Evolutionary conservation across 2,797 vertebrate genomes (phyloP).

Genomic region (Lacerta viridis): DNA sequence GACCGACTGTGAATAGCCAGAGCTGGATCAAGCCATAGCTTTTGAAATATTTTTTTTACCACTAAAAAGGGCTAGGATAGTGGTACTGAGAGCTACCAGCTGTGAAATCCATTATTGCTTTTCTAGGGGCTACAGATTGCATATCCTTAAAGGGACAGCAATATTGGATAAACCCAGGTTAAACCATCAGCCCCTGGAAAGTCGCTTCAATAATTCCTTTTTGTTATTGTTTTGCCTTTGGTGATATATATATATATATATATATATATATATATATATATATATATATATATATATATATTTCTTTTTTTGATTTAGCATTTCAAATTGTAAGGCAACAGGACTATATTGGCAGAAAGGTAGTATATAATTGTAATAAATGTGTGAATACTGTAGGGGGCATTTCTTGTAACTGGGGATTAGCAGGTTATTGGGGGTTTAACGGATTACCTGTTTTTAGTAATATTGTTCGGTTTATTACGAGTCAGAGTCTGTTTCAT

Average conservation of each 20-base stretch:
- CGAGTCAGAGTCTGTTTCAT: background rate
- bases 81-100: background rate
- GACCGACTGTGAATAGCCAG: background rate
- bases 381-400: background rate
- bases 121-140: background rate
- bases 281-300: too few species aligned
- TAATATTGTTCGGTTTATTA: background rate
- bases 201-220: background rate
- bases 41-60: background rate
- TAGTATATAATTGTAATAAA: background rate
- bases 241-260: too few species aligned
- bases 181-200: background rate
- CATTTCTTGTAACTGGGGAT: background rate
- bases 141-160: background rate
- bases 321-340: background rate
- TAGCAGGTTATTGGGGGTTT: background rate
- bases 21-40: background rate
- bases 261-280: too few species aligned
- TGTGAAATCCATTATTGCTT: too few species aligned
- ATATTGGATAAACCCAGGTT: background rate
- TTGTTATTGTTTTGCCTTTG: background rate
- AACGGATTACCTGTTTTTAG: background rate
- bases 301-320: background rate
- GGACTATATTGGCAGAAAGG: background rate
- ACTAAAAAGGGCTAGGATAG: background rate